Conservation (phyloP, 2,113 vertebrate genomes). For the Manacus vitellinus region DNA sequence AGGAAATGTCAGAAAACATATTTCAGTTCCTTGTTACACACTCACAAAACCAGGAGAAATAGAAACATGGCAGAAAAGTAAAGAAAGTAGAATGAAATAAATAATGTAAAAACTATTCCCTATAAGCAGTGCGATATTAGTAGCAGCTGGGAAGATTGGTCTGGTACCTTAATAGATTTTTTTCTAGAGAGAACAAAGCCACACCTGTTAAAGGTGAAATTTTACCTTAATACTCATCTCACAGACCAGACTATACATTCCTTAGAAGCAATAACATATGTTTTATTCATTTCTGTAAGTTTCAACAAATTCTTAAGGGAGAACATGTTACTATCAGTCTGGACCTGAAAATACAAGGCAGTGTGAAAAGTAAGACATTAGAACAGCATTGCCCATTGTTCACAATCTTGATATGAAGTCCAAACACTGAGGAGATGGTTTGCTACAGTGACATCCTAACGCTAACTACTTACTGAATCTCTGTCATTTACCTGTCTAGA, state of each 20-base stretch:
- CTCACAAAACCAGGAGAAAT: neutral
- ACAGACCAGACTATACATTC: neutral
- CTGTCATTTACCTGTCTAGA: neutral
- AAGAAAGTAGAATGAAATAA: neutral
- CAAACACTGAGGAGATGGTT: neutral
- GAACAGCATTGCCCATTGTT: neutral
- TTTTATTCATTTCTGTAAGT: neutral
- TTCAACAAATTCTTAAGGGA: neutral
- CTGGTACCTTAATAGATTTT: neutral
- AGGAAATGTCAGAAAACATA: neutral
- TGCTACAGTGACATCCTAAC: neutral
- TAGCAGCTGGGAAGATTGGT: neutral
- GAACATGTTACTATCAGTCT: neutral
- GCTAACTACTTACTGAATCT: neutral
- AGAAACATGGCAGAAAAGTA: neutral
- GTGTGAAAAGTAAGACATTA: neutral
- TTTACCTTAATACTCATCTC: neutral
- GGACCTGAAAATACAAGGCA: neutral
- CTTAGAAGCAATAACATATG: neutral
- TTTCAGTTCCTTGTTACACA: neutral
- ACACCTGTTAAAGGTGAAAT: neutral
- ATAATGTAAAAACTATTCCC: neutral
- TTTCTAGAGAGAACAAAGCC: neutral
- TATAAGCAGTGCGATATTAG: neutral
- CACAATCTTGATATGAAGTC: neutral